Base-by-base conservation (phyloP, 92 coral and sea anemone genomes). In the Metridium senile region DNA sequence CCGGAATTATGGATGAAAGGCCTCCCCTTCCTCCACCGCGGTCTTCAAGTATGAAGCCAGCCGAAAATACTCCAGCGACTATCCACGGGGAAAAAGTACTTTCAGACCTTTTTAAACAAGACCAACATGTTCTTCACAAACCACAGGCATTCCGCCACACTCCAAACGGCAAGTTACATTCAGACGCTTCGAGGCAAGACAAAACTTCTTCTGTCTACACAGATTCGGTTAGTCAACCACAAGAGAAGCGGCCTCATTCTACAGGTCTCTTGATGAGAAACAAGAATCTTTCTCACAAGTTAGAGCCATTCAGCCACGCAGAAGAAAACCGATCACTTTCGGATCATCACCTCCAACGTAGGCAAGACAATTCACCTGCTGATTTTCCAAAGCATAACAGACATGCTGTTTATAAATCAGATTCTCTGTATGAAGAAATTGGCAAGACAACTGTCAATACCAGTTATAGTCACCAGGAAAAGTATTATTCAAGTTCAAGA, bases 21-120 rank as follows among this genome's bases (percentile, higher is more conserved):
- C 78, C 78, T n/a, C 78, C 78, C 9, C 32, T 57, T 27, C 78
- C 78, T 9, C 78, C 78, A 1, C 78, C 78, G 7, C 58, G 78
- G 21, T 31, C 68, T 3, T 53, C 51, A 17, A 73, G 78, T 51
- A 58, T 26, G 32, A 72, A 72, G n/a, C 56, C 78, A 17, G 68
- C 25, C 6, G 20, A 52, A 0, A 21, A 49, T 21, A 30, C 31
- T 1, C 21, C 39, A 13, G 13, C 27, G 23, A 7, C 30, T 3
- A 3, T 19, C 8, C 49, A 39, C 49, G 59, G 59, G 17, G 59
- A 54, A 19, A 4, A 45, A 45, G 16, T 45, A 16, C 51, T 45
- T 45, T 16, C n/a, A n/a, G n/a, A n/a, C n/a, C n/a, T n/a, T n/a
- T n/a, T n/a, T n/a, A n/a, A n/a, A 13, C 49, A 39, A 39, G 49